Evolutionary conservation across 2,797 vertebrate species (phyloP), one percentile per base, ranked within the genome.

Genomic region (Helostoma temminkii): DNA sequence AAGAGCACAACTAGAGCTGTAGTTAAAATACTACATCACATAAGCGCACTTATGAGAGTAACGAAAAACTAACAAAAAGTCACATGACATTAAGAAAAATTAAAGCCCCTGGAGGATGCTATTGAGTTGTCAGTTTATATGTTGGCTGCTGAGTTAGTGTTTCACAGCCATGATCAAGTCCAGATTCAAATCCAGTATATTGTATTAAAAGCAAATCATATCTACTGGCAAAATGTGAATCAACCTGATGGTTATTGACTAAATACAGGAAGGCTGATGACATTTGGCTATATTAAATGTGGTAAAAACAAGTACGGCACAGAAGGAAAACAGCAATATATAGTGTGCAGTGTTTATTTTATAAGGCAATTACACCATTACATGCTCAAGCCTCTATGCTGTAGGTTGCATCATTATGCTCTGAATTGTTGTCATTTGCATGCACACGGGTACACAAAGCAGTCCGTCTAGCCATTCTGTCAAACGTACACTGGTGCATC

Each of bases 401-500:
- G 18, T 10, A 43, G 18, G n/a, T 43, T 19, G 39, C 18, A 42
- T 42, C 39, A 42, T 43, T 43, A 43, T 43, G n/a, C 21, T 43
- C 19, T 21, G 39, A 19, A 42, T 19, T n/a, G 16, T 42, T 42
- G 42, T 43, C 42, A 21, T 43, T 43, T 43, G n/a, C 42, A 19
- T 43, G n/a, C 21, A 43, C 21, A 43, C 7, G 19, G 42, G 19
- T 21, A 43, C 19, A 43, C 42, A 21, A 1, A 0, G 42, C 42
- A 43, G 39, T 42, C 39, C 39, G 61, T 67, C 11, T 60, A 45
- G 12, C 32, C 24, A 71, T 45, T 59, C 24, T 62, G 39, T 57
- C 49, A 25, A 61, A 59, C 49, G 49, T 62, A 34, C 37, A 49
- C 61, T 56, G 67, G 55, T 61, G 63, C 43, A 79, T 79, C 61